phyloP scores from a whole-genome alignment of 2,797 vertebrate genomes.

The Myotis pilosus region DNA sequence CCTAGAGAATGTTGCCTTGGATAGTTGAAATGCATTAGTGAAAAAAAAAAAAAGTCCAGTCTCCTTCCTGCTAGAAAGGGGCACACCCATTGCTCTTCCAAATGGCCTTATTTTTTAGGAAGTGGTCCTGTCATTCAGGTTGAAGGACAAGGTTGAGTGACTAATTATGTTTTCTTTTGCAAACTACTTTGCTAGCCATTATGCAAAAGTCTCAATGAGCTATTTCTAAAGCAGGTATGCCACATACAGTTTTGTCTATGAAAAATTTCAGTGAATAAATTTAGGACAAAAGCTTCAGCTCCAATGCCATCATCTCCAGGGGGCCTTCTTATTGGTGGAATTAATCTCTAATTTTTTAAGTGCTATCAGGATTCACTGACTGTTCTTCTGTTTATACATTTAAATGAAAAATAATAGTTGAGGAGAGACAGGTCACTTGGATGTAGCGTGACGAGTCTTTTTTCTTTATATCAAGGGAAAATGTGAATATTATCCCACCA shows the following conservation, averaged over 20 bases:
- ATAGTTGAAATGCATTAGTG: neutral
- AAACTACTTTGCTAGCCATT: slow-evolving; percentile 59
- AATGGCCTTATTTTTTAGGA: slow-evolving; percentile 55
- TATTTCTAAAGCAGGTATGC: slow-evolving; percentile 12
- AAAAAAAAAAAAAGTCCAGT: slow-evolving; percentile 48
- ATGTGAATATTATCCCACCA: neutral
- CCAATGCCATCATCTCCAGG: neutral
- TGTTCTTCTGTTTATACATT: neutral
- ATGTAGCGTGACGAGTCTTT: neutral
- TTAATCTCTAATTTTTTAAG: neutral
- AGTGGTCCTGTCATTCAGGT: slow-evolving; percentile 30
- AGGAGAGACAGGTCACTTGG: neutral
- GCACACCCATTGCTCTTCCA: neutral
- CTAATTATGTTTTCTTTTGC: slow-evolving; percentile 71
- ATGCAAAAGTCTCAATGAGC: slow-evolving; percentile 55
- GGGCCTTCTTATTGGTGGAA: neutral
- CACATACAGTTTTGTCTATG: neutral
- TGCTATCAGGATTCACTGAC: neutral
- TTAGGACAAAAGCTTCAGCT: neutral
- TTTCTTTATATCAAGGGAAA: neutral
- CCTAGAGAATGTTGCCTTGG: neutral
- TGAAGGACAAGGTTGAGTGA: neutral
- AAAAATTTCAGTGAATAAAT: slow-evolving; percentile 18
- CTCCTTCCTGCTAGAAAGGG: neutral
- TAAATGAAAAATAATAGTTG: neutral